Base-by-base conservation (phyloP, 2,113 vertebrate species). In the Oreochromis tanganicae region DNA sequence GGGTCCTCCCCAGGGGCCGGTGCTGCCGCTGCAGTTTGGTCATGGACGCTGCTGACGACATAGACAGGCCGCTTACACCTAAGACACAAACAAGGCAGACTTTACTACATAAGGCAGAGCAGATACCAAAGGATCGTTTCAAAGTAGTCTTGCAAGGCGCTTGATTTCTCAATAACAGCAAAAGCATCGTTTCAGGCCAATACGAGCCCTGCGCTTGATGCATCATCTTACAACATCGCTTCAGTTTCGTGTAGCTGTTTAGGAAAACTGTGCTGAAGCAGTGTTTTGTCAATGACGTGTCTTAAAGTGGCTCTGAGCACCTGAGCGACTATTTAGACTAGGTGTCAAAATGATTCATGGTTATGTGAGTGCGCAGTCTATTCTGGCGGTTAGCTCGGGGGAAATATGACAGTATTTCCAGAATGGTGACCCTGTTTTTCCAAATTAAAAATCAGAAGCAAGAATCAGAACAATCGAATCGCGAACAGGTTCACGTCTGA, bases 1-100 rank as follows among this genome's bases (percentile, higher is more conserved):
- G 95, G 66, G 95, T 96, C 46, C 95, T 86, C 14, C 98, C 98
- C 90, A 99, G 93, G 0, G 98, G 98, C 84, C 98, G 97, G 93
- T 99, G 98, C 88, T 96, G 95, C 91, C 98, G 81, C 87, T 95
- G 97, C 92, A 99, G 96, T 94, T 99, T 99, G 94, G 98, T 97
- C 87, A 98, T 97, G 83, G 98, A 97, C 2, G 97, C 96, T 6
- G 97, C 92, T 3, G 98, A 95, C 17, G 97, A 97, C 95, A 98
- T 95, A 0, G 97, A 93, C 63, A 96, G 83, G 46, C 95, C 91
- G 19, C 97, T 95, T 36, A 98, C 96, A 89, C 98, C 98, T 99
- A 93, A 24, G 81, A 82, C 59, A 82, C 4, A 63, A 14, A 81
- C 21, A 11, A 38, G 50, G 29, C 3, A 14, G 57, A 48, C 9